A percentile compares a stretch with the other conserved stretches of the same genome.
These are phyloP conservation scores for Meandrusa payeni DNA, from an alignment of 2,888 invertebrate genomes.

Conservation along the genomic window DNA sequence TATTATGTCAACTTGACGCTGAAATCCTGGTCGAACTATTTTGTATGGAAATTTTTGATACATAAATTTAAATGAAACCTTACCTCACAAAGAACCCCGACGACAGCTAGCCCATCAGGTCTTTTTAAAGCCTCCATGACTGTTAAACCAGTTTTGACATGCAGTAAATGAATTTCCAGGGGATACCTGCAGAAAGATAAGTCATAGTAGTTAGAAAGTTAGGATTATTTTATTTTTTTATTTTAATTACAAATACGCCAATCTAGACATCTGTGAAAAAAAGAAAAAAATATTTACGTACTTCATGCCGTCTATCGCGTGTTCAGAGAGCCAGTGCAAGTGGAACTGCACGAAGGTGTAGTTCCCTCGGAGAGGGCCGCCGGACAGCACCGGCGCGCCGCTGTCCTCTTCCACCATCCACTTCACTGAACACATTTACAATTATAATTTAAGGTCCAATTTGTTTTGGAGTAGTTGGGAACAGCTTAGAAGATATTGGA, in stretches of 20 bases:
- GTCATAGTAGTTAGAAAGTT: no score
- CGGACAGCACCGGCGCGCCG: slow-evolving; percentile 59
- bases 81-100: slow-evolving; percentile 60
- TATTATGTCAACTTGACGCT: no score
- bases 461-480: no score
- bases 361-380: slow-evolving; percentile 82
- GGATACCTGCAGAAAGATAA: slow-evolving; percentile 60
- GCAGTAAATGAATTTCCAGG: slow-evolving; percentile 68
- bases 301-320: slow-evolving; percentile 85
- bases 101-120: slow-evolving; percentile 60
- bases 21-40: no score
- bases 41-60: no score
- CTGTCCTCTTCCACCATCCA: slow-evolving; percentile 43
- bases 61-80: no score
- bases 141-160: slow-evolving; percentile 55
- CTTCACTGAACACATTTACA: slow-evolving; percentile 56
- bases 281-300: slow-evolving; percentile 39
- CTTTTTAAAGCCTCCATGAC: slow-evolving; percentile 47
- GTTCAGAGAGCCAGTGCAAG: slow-evolving; percentile 93
- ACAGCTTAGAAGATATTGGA: no score
- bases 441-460: no score
- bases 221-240: no score
- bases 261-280: no score
- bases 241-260: no score
- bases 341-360: slow-evolving; percentile 88